Evolutionary conservation across 2,113 vertebrate species (phyloP), one percentile per base, ranked within the genome.

Genomic region (Zapornia atra): DNA sequence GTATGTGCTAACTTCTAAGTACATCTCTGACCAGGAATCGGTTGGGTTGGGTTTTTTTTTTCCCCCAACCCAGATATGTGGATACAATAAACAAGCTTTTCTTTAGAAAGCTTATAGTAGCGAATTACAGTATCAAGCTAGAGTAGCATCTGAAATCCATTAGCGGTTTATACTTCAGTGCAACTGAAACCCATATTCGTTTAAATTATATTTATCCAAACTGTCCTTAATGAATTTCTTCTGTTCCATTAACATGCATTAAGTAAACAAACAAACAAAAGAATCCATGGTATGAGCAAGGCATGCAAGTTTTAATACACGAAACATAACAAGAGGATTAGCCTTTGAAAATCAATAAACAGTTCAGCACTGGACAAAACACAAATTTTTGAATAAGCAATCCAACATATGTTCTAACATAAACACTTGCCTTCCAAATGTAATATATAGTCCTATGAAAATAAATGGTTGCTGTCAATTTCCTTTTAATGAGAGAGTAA

Each of bases 191-290:
- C 80, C 89, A 33, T 33, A 82, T 82, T 97, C 36, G 1, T 63
- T 85, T 24, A 92, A 93, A 95, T 86, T 1, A 44, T 90, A 90
- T 92, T 96, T 92, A 95, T 85, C 76, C 90, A 94, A 96, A 97
- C 96, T 94, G 90, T 79, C 94, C 96, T 92, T 97, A 97, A 97
- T 97, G 96, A 95, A 95, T 95, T 92, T 95, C 92, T 94, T 95
- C 81, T 96, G 96, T 96, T 95, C 96, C 95, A 97, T 98, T 97
- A 97, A 93, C 97, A 98, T 97, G 97, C 95, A 95, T 97, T 92
- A 94, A 76, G 56, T 83, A 94, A 97, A 94, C 95, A 97, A 96
- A 95, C 90, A 97, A 97, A 96, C 86, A 97, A 91, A 89, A 83
- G 69, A 92, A 96, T 95, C 94, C 56, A 16, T 50, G 86, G 93